A percentile compares a stretch with the other conserved stretches of the same genome.
Conservation (phyloP, 2,888 invertebrate species). For the Geophilus truncorum region DNA sequence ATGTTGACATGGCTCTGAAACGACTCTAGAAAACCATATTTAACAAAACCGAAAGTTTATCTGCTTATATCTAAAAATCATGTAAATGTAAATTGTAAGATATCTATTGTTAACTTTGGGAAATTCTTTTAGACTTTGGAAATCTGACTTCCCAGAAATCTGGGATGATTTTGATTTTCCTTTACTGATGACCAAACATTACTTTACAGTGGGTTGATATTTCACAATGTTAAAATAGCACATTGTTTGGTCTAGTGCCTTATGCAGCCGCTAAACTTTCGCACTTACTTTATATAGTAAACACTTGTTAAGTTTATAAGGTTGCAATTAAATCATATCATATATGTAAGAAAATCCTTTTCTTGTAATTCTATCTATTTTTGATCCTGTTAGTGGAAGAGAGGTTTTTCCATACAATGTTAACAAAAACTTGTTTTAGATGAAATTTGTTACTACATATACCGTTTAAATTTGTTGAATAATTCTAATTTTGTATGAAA, state of each 20-base stretch:
- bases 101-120: too few species aligned
- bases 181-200: too few species aligned
- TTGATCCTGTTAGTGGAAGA: neutral
- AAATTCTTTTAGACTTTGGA: too few species aligned
- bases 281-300: neutral
- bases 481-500: neutral
- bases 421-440: neutral
- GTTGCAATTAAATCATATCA: neutral
- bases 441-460: neutral
- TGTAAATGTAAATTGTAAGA: too few species aligned
- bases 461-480: neutral
- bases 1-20: slow-evolving; percentile 75
- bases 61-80: too few species aligned
- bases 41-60: too few species aligned
- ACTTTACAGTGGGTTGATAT: too few species aligned
- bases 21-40: neutral
- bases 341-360: too few species aligned
- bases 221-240: too few species aligned
- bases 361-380: neutral
- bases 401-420: neutral
- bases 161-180: too few species aligned
- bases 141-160: too few species aligned
- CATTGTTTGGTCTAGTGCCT: neutral
- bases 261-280: neutral
- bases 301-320: neutral